phyloP scores from a whole-genome alignment of 2,888 invertebrate genomes.

The Acleris holmiana region DNA sequence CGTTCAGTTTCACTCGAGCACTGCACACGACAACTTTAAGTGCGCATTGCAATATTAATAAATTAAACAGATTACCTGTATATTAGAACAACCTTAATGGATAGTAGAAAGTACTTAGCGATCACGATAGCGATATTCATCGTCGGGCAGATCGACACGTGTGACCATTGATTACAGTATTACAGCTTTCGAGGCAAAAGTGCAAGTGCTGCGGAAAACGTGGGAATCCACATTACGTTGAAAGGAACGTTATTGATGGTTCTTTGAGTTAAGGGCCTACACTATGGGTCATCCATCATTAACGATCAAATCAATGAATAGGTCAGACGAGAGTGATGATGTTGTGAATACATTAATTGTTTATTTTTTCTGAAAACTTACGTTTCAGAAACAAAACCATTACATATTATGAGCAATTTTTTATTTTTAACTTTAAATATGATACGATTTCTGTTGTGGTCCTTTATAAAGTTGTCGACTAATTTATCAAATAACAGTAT shows the following conservation, averaged over 20 bases:
- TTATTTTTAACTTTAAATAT: too few relatives aligned
- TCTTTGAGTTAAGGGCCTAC: not conserved
- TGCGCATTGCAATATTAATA: slow-evolving; percentile 51
- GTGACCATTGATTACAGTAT: slow-evolving; percentile 33
- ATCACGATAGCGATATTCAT: slow-evolving; percentile 40
- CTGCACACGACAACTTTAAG: slow-evolving; percentile 42
- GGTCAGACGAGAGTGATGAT: too few relatives aligned
- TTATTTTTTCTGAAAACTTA: too few relatives aligned
- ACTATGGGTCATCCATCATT: too few relatives aligned
- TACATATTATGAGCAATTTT: too few relatives aligned
- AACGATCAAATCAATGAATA: too few relatives aligned
- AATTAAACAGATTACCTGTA: slow-evolving; percentile 49
- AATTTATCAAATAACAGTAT: too few relatives aligned
- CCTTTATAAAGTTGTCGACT: too few relatives aligned
- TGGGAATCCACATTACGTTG: slow-evolving; percentile 2
- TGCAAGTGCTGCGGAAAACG: slow-evolving; percentile 1
- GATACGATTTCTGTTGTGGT: too few relatives aligned
- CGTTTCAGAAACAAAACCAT: too few relatives aligned
- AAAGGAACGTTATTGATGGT: slow-evolving; percentile 1
- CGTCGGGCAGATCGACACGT: slow-evolving; percentile 19
- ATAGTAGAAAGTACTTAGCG: slow-evolving; percentile 53
- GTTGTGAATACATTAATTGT: too few relatives aligned
- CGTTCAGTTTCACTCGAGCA: slow-evolving; percentile 37
- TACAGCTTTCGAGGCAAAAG: slow-evolving; percentile 13
- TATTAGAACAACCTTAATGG: slow-evolving; percentile 46